These are phyloP conservation scores for Toxotes chatareus DNA, from an alignment of 2,113 vertebrate genomes.

Conservation along the genomic window DNA sequence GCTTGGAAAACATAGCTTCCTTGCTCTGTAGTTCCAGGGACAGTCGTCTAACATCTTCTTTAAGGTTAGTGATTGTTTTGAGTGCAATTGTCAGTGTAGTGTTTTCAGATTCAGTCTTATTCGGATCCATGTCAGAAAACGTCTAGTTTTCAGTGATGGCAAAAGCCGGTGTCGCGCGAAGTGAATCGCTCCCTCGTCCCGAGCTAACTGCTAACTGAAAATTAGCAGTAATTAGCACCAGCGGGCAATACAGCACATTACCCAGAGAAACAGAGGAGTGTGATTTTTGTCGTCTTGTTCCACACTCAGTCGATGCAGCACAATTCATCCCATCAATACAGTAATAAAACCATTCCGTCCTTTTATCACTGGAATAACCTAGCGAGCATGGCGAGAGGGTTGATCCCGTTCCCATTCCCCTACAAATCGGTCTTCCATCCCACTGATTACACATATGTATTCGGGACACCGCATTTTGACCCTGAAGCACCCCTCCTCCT, in stretches of 20 bases:
- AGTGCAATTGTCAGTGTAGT: too few relatives aligned
- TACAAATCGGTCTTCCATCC: conserved; percentile 52
- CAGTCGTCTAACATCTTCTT: too few relatives aligned
- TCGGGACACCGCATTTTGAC: conserved; percentile 44
- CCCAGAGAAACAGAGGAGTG: background rate
- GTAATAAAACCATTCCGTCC: conserved; percentile 55
- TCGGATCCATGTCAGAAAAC: too few relatives aligned
- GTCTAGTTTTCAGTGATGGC: too few relatives aligned
- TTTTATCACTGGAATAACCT: conserved; percentile 54
- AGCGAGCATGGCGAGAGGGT: conserved; percentile 3
- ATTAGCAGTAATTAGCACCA: background rate
- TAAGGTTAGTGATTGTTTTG: too few relatives aligned
- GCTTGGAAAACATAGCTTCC: too few relatives aligned
- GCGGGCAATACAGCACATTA: background rate
- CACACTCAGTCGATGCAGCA: conserved; percentile 32
- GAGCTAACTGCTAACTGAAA: conserved; percentile 70
- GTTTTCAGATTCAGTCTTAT: too few relatives aligned
- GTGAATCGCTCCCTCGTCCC: conserved; percentile 60
- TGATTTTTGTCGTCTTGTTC: conserved; percentile 5
- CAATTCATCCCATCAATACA: conserved; percentile 53
- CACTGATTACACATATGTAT: conserved; percentile 61
- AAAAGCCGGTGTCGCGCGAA: conserved; percentile 74
- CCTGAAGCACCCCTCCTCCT: background rate
- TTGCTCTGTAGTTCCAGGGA: too few relatives aligned
- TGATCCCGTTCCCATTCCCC: conserved; percentile 24